Base-by-base conservation (phyloP, 1,140 invertebrate genomes). In the Eumeta japonica region DNA sequence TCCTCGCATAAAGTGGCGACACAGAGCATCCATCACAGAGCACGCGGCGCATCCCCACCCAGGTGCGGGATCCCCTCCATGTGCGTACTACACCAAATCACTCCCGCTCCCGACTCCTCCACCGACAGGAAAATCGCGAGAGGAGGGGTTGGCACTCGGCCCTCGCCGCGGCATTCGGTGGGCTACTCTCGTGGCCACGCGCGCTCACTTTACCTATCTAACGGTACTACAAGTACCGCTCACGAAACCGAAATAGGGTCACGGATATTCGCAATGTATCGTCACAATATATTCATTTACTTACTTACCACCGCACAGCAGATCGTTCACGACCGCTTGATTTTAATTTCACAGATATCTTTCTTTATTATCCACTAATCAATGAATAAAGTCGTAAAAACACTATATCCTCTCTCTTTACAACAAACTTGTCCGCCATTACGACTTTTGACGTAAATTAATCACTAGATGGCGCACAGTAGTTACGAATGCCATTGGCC, bases 11-110 rank as follows among this genome's bases (percentile, higher is more conserved):
- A 24, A n/a, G 60, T 62, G 57, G 53, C 58, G 51, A 58, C 54
- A 55, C 50, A 54, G 53, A 59, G 55, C 62, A 61, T 65, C 60
- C 68, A 74, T 64, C 64, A 61, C 54, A 55, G 51, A 47, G 51
- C 51, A 48, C 57, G 50, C 58, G 50, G 62, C 68, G 68, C 70
- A 76, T 73, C 73, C 68, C 70, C 73, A 76, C 73, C 72, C 71
- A 66, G 54, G 50, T 58, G 55, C 64, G 59, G 60, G 66, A 74
- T 72, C 70, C 72, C 72, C 72, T 74, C 68, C 70, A 74, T 70
- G 54, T 66, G 52, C 62, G 56, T 55, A 42, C 44, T 40, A 57
- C 50, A 72, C 62, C 61, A 71, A 75, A 67, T 70, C 70, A 71
- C 68, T 70, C 65, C 65, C 66, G 67, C 68, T 71, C 68, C 66